These are phyloP conservation scores for Petromus typicus DNA, from an alignment of 2,113 vertebrate species.

Conservation along the genomic window DNA sequence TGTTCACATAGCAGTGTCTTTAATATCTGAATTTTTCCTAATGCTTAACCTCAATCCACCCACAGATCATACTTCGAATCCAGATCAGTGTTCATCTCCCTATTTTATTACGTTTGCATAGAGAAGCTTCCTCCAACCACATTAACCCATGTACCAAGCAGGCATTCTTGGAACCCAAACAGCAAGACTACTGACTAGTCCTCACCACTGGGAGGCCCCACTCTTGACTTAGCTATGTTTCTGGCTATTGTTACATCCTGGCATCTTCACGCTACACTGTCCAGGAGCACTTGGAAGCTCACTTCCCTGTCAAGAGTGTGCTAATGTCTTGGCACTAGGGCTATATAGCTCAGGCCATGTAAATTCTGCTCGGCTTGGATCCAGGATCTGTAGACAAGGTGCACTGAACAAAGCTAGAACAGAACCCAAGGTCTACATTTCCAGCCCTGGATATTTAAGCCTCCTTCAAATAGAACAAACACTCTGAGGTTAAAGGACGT, in stretches of 20 bases:
- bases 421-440: background rate
- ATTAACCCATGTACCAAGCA: no score
- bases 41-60: background rate
- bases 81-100: background rate
- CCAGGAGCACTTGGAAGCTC: background rate
- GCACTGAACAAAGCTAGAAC: background rate
- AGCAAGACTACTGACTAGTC: no score
- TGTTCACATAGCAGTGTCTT: background rate
- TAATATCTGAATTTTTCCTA: background rate
- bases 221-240: background rate
- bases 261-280: no score
- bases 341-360: background rate
- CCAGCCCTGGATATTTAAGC: background rate
- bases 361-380: background rate
- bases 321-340: background rate
- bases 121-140: background rate
- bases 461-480: background rate
- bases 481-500: background rate
- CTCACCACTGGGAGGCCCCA: rapidly evolving
- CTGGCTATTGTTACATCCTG: rapidly evolving
- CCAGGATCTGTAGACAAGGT: background rate
- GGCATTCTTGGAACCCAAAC: background rate
- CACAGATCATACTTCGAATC: background rate
- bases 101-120: background rate
- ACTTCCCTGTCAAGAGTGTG: background rate